These are phyloP conservation scores for Rotaria sp. DNA, from an alignment of 2,888 invertebrate species.

Conservation along the genomic window DNA sequence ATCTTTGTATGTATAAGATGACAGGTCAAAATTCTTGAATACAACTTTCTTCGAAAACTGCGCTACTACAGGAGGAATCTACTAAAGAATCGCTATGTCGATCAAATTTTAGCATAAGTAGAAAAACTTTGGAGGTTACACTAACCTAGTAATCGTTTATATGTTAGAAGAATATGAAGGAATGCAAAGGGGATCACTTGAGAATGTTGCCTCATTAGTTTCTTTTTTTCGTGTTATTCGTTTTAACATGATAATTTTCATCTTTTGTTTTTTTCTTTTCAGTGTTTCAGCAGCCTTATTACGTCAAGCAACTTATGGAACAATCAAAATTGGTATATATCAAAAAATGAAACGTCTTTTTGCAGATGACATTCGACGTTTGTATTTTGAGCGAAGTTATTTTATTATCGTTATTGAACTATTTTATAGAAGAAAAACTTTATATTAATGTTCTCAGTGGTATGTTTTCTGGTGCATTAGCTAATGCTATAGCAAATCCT, in stretches of 20 bases:
- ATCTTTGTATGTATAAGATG: too few relatives aligned
- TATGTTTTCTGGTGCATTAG: conserved; percentile 75
- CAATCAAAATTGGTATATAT: conserved; percentile 75
- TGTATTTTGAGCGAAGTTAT: not conserved
- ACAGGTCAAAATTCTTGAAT: too few relatives aligned
- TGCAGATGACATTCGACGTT: not conserved
- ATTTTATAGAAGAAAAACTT: conserved; percentile 52
- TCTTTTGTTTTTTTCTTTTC: not conserved
- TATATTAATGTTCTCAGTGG: conserved; percentile 67
- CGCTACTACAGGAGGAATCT: too few relatives aligned
- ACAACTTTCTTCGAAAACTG: too few relatives aligned
- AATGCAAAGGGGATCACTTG: too few relatives aligned
- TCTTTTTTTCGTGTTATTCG: too few relatives aligned
- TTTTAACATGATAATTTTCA: not conserved
- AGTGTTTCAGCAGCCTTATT: conserved; percentile 86
- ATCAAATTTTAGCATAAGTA: too few relatives aligned
- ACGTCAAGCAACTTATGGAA: conserved; percentile 86
- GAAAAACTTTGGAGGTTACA: too few relatives aligned
- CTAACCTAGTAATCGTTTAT: too few relatives aligned
- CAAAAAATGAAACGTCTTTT: not conserved
- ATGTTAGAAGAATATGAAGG: too few relatives aligned
- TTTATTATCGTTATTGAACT: not conserved
- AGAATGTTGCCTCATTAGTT: too few relatives aligned
- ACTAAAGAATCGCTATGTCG: too few relatives aligned
- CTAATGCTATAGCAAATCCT: conserved; percentile 88